phyloP scores from a whole-genome alignment of 2,797 vertebrate genomes.

The Lycodopsis pacificus region DNA sequence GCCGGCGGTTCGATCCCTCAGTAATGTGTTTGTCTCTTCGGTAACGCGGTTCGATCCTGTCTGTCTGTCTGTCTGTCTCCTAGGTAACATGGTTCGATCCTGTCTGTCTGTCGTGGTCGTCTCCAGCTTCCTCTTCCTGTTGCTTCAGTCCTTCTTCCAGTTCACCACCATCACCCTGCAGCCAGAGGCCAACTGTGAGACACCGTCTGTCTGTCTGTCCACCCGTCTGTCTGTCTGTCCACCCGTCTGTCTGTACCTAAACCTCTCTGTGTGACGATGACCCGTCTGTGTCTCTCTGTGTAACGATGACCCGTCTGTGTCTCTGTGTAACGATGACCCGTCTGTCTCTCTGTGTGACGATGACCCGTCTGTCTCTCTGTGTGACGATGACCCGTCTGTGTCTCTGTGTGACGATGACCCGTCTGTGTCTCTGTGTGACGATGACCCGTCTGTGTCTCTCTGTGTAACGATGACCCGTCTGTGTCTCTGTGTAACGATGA shows the following conservation, averaged over 20 bases:
- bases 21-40: no score
- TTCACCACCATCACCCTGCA: constrained; percentile 48
- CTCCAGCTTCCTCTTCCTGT: constrained; percentile 68
- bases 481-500: not conserved
- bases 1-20: no score
- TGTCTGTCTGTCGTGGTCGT: constrained; percentile 56
- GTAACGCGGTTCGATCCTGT: no score
- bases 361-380: not conserved
- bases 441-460: not conserved
- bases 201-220: not conserved
- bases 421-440: not conserved
- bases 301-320: not conserved
- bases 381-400: not conserved
- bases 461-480: not conserved
- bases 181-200: constrained; percentile 64
- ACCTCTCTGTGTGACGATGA: not conserved
- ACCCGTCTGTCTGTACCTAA: not conserved
- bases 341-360: not conserved
- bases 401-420: no score
- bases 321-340: no score
- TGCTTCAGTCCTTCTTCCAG: constrained; percentile 68
- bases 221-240: not conserved
- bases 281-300: not conserved
- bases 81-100: constrained; percentile 32
- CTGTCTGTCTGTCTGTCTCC: constrained; percentile 9